phyloP scores from a whole-genome alignment of 2,888 invertebrate genomes.

The Troides aeacus region DNA sequence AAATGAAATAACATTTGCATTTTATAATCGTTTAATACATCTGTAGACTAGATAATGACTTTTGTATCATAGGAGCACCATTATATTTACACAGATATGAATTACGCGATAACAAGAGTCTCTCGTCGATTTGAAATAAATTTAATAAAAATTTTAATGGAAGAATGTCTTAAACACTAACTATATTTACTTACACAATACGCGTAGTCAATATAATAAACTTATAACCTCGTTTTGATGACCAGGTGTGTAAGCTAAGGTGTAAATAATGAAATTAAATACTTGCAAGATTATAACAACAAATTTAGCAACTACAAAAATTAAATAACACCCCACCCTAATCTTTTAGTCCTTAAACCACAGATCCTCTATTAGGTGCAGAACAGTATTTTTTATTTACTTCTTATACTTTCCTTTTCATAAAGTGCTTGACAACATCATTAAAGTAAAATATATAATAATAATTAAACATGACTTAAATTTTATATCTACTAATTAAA shows the following conservation, averaged over 20 bases:
- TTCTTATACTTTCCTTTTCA: neutral
- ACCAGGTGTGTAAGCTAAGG: neutral
- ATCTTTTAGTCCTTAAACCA: neutral
- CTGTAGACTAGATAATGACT: conserved; percentile 71
- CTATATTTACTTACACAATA: neutral
- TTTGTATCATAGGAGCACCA: conserved; percentile 61
- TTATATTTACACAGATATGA: conserved; percentile 41
- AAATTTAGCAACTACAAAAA: conserved; percentile 1
- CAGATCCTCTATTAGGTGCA: no score
- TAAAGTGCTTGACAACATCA: conserved; percentile 2
- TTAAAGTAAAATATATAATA: conserved; percentile 2
- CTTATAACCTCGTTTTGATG: neutral
- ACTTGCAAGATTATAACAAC: neutral
- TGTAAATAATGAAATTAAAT: neutral
- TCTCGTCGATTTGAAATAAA: neutral
- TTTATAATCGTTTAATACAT: conserved; percentile 57
- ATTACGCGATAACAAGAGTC: conserved; percentile 24
- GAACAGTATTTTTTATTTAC: no score
- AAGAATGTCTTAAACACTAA: neutral
- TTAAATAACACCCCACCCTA: neutral
- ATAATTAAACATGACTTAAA: neutral
- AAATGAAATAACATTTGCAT: conserved; percentile 28
- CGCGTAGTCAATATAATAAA: neutral
- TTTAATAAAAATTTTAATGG: neutral
- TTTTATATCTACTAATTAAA: neutral